Evolutionary conservation across 1,140 invertebrate species (phyloP).

Genomic region (Eriocheir sinensis): DNA sequence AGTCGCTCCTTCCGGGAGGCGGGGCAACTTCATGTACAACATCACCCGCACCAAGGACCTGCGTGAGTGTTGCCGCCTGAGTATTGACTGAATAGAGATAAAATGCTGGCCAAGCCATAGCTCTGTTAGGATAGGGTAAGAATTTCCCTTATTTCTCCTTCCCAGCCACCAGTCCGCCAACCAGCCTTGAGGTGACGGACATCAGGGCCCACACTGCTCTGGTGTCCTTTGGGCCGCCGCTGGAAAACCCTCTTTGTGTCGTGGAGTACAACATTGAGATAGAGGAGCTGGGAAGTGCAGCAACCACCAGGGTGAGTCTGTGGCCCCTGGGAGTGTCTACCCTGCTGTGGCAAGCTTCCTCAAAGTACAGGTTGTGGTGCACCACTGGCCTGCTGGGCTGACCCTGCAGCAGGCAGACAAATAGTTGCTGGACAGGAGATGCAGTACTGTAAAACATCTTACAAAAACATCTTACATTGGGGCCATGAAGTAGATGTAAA

Average conservation of each 20-base stretch:
- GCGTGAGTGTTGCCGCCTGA: conserved; percentile 25
- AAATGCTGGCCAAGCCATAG: not conserved
- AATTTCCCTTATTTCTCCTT: not conserved
- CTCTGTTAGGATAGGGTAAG: not conserved
- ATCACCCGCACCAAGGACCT: conserved; percentile 43
- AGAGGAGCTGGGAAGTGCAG: not conserved
- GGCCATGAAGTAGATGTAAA: too few relatives aligned
- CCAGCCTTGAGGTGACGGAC: not conserved
- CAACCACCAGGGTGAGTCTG: not conserved
- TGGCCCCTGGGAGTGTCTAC: not conserved
- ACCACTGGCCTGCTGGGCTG: not conserved
- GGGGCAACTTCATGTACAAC: not conserved
- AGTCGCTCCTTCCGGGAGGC: conserved; percentile 33
- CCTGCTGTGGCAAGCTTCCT: not conserved
- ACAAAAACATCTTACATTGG: too few relatives aligned
- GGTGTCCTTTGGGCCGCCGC: conserved; percentile 2
- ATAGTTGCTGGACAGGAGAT: too few relatives aligned
- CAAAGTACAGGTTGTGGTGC: not conserved
- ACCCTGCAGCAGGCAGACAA: too few relatives aligned
- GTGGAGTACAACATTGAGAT: not conserved
- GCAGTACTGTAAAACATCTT: too few relatives aligned
- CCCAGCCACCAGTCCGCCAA: conserved; percentile 36
- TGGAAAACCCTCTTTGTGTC: conserved; percentile 54
- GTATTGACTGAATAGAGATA: not conserved
- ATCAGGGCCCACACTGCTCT: conserved; percentile 1